Evolutionary conservation across 2,113 vertebrate species (phyloP).

Genomic region (Dicaeum eximium): DNA sequence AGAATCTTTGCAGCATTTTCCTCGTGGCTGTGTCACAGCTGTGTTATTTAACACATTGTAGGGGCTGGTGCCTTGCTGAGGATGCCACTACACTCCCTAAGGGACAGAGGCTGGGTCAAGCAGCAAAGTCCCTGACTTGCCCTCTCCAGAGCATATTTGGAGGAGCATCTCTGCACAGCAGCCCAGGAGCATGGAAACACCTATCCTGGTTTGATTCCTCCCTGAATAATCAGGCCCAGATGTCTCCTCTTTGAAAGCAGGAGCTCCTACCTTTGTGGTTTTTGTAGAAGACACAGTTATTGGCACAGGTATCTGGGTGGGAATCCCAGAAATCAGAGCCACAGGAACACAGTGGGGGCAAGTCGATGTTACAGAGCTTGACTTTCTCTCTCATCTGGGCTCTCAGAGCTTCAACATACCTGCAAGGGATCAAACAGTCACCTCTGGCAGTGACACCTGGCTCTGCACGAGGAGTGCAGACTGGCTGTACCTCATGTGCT

Average conservation of each 20-base stretch:
- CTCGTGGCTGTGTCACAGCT: not conserved
- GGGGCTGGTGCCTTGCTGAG: no score
- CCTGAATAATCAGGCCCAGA: not conserved
- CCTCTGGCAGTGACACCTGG: fast-evolving
- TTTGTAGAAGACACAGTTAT: constrained; percentile 92
- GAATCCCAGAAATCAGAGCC: constrained; percentile 89
- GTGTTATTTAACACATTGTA: fast-evolving
- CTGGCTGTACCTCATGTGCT: constrained; percentile 67
- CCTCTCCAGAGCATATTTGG: not conserved
- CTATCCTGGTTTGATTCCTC: not conserved
- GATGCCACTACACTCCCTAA: not conserved
- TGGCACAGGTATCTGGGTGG: constrained; percentile 91
- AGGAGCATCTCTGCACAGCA: not conserved
- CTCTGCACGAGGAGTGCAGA: fast-evolving
- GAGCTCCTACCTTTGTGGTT: constrained; percentile 81
- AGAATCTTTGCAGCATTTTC: not conserved
- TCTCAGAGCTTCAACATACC: constrained; percentile 83
- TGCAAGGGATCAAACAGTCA: constrained; percentile 28
- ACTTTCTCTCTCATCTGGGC: constrained; percentile 83
- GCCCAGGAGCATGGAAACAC: not conserved
- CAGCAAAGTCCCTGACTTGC: not conserved
- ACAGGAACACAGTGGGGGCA: constrained; percentile 88
- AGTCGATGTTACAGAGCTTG: constrained; percentile 67
- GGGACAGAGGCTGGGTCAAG: no score
- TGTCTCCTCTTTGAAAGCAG: not conserved